Conservation (phyloP, 2,888 invertebrate genomes). For the Euplexia lucipara region DNA sequence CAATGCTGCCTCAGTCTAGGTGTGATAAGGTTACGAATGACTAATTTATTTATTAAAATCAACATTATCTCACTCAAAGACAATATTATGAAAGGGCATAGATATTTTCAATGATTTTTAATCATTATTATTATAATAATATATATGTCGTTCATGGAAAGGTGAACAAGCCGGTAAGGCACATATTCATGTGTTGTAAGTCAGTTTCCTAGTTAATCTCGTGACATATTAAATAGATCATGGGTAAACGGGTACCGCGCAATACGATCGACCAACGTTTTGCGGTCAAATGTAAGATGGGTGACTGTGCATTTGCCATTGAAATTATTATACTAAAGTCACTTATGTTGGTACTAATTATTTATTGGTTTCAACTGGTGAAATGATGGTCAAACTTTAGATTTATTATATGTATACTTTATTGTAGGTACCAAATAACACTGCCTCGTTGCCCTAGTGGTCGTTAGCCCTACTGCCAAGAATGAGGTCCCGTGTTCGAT, state of each 20-base stretch:
- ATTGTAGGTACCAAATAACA: too few species aligned
- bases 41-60: too few species aligned
- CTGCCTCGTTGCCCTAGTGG: too few species aligned
- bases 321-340: neutral
- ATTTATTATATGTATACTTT: too few species aligned
- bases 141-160: slow-evolving; percentile 13
- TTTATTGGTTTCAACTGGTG: neutral
- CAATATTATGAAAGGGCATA: slow-evolving; percentile 26
- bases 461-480: too few species aligned
- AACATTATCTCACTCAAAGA: too few species aligned
- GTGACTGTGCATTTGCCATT: slow-evolving; percentile 9
- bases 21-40: too few species aligned
- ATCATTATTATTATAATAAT: too few species aligned
- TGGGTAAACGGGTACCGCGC: slow-evolving; percentile 28
- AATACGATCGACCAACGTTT: slow-evolving; percentile 1
- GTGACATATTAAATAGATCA: slow-evolving; percentile 39
- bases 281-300: slow-evolving; percentile 14
- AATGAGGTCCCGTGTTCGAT: too few species aligned
- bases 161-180: slow-evolving; percentile 32
- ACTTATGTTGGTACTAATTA: neutral
- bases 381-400: too few species aligned
- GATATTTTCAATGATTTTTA: slow-evolving; percentile 21
- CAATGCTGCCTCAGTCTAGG: too few species aligned
- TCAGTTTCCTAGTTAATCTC: slow-evolving; percentile 35
- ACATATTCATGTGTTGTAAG: too few species aligned